Conservation (phyloP, 2,113 vertebrate species). For the Suncus etruscus region DNA sequence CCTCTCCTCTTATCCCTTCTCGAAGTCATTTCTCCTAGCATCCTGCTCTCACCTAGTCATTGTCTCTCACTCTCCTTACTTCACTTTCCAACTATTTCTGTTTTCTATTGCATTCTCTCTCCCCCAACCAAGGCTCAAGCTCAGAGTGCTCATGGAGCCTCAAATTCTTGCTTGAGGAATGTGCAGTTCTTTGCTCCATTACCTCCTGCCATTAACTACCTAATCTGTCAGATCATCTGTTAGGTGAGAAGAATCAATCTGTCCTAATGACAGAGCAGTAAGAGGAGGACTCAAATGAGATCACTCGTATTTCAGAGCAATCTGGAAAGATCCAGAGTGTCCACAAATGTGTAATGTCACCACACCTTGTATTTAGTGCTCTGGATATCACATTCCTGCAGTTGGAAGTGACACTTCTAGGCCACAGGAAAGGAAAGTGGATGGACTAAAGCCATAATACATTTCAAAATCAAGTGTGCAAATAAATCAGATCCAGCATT, state of each 20-base stretch:
- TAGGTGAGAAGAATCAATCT: background rate
- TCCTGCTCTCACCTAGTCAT: background rate
- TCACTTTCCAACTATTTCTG: background rate
- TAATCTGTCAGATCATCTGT: background rate
- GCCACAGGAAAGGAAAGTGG: background rate
- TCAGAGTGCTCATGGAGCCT: background rate
- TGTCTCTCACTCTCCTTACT: background rate
- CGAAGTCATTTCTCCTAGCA: background rate
- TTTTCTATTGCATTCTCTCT: background rate
- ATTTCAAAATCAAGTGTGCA: background rate
- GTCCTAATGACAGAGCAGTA: background rate
- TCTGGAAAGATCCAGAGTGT: background rate
- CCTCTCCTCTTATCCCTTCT: background rate
- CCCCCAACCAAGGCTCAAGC: fast-evolving
- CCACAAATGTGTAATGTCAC: no score
- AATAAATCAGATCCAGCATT: background rate
- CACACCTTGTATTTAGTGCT: background rate
- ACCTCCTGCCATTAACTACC: background rate
- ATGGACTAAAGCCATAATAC: background rate
- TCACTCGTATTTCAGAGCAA: background rate
- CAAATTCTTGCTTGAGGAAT: background rate
- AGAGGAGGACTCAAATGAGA: background rate
- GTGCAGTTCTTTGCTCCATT: background rate
- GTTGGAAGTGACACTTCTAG: background rate
- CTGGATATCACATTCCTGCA: background rate